Conservation (phyloP, 1,140 invertebrate genomes). For the Leptestheria dahalacensis region DNA sequence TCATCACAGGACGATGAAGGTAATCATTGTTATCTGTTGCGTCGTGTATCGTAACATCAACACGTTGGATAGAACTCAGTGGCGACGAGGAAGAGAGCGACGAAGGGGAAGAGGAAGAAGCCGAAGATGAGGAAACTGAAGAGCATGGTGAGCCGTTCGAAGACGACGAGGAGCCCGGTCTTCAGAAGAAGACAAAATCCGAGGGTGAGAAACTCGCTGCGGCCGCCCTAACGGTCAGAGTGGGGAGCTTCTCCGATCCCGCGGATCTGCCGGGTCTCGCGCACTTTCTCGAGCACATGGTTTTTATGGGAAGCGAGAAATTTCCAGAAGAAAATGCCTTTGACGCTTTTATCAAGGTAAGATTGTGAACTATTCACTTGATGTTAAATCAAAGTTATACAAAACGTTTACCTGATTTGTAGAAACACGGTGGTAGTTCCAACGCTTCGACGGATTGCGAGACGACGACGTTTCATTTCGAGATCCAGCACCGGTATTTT, state of each 20-base stretch:
- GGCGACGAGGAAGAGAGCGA: slow-evolving; percentile 17
- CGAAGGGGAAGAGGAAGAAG: slow-evolving; percentile 18
- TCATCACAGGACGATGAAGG: slow-evolving; percentile 13
- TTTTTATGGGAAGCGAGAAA: slow-evolving; percentile 82
- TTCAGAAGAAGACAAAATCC: slow-evolving; percentile 17
- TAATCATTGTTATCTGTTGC: no score
- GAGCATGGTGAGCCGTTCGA: slow-evolving; percentile 7
- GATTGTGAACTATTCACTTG: slow-evolving; percentile 5
- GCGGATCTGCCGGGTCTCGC: slow-evolving; percentile 66
- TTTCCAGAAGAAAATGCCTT: slow-evolving; percentile 75
- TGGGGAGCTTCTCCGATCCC: slow-evolving; percentile 41
- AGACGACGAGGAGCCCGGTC: slow-evolving; percentile 11
- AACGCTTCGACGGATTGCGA: slow-evolving; percentile 76
- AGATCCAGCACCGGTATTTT: slow-evolving; percentile 62
- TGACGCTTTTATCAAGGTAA: slow-evolving; percentile 51
- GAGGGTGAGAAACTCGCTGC: slow-evolving; percentile 24
- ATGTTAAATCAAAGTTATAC: slow-evolving; percentile 8
- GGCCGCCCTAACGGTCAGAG: slow-evolving; percentile 32
- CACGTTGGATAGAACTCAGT: no score
- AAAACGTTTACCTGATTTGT: slow-evolving; percentile 1
- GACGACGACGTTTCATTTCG: slow-evolving; percentile 73
- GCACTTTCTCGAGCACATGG: slow-evolving; percentile 92
- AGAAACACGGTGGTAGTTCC: slow-evolving; percentile 57
- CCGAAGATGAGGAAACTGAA: slow-evolving; percentile 13
- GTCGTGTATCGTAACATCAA: no score